Conservation (phyloP, 2,797 vertebrate genomes). For the Galaxias olidus region DNA sequence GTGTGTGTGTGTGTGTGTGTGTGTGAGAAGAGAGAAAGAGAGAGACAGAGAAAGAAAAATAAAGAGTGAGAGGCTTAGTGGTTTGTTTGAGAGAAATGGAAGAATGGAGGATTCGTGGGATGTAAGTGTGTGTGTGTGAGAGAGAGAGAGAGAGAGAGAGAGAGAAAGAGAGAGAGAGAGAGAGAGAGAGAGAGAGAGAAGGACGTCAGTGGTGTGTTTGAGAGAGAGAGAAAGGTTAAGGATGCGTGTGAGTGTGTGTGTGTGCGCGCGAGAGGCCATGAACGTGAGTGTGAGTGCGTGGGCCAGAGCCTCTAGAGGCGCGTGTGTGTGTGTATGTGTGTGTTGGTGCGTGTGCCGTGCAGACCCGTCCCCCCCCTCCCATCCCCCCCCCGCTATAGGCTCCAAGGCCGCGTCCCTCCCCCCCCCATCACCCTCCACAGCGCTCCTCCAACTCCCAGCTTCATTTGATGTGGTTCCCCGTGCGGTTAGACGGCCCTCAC, state of each 20-base stretch:
- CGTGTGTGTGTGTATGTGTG: not conserved
- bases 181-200: too few species aligned
- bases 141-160: not conserved
- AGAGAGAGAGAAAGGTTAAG: not conserved
- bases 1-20: not conserved
- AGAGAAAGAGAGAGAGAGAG: constrained; percentile 30
- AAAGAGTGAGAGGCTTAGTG: too few species aligned
- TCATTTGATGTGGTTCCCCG: constrained; percentile 75
- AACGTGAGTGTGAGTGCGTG: constrained; percentile 1
- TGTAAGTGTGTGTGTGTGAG: not conserved
- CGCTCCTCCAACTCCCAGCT: constrained; percentile 62
- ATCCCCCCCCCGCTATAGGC: constrained; percentile 28
- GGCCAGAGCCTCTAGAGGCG: not conserved
- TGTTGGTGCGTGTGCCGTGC: not conserved
- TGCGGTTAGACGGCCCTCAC: constrained; percentile 72
- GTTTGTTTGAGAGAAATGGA: not conserved
- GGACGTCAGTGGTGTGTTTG: too few species aligned
- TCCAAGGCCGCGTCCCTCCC: constrained; percentile 42
- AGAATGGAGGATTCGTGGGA: not conserved
- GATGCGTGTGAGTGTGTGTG: not conserved
- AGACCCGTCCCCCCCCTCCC: not conserved
- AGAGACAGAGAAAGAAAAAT: not conserved
- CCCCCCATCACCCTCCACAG: constrained; percentile 33
- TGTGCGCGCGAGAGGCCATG: not conserved
- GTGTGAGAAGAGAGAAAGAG: not conserved